Conservation (phyloP, 2,797 vertebrate genomes). For the Danio albolineatus region DNA sequence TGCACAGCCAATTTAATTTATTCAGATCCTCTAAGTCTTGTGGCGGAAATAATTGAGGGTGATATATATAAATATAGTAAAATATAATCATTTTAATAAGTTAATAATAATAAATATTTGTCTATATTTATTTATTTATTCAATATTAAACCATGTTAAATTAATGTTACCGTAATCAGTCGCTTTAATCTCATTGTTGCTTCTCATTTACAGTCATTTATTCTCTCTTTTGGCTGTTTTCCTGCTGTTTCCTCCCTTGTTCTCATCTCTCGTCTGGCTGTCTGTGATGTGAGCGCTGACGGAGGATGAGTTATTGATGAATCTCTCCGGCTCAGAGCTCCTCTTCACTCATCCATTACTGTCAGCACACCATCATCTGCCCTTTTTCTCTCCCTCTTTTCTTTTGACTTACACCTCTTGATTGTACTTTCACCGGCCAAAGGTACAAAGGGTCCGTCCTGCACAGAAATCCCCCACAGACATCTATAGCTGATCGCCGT, state of each 20-base stretch:
- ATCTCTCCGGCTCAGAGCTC: slow-evolving; percentile 62
- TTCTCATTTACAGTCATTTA: background rate
- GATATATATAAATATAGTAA: too few species aligned
- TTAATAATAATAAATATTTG: too few species aligned
- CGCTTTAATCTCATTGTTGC: background rate
- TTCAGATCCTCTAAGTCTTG: too few species aligned
- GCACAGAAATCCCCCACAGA: slow-evolving; percentile 17
- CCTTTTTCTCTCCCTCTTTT: slow-evolving; percentile 42
- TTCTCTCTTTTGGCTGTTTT: background rate
- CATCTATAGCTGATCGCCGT: slow-evolving; percentile 16
- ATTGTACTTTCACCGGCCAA: slow-evolving; percentile 63
- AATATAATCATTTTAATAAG: too few species aligned
- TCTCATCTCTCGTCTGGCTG: background rate
- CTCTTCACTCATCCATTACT: slow-evolving; percentile 65
- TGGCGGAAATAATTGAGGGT: too few species aligned
- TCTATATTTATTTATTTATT: too few species aligned
- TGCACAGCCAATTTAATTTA: too few species aligned
- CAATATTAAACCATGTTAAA: too few species aligned
- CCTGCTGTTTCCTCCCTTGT: background rate
- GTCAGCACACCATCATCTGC: slow-evolving; percentile 55
- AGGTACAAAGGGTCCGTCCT: slow-evolving; percentile 61
- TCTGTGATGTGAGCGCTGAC: slow-evolving; percentile 39
- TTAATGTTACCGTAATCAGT: too few species aligned
- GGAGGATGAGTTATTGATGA: slow-evolving; percentile 67
- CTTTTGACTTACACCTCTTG: slow-evolving; percentile 42